Evolutionary conservation across 2,888 invertebrate species (phyloP).

Genomic region (Zele albiditarsus): DNA sequence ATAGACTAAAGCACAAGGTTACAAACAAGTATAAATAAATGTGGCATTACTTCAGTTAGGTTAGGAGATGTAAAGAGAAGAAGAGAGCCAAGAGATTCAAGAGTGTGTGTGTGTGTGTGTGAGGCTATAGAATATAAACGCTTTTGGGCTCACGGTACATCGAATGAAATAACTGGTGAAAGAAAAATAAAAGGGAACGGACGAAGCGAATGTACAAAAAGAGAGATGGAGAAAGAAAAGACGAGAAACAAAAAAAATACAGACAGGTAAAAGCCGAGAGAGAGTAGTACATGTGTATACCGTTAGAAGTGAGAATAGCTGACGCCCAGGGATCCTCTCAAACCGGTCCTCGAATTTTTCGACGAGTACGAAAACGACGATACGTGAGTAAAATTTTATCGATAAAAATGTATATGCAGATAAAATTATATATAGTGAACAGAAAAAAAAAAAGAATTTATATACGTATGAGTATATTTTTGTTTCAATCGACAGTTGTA

Average conservation of each 20-base stretch:
- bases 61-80: conserved; percentile 10
- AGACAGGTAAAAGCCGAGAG: too few relatives aligned
- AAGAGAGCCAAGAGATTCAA: conserved; percentile 1
- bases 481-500: too few relatives aligned
- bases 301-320: conserved; percentile 36
- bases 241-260: conserved; percentile 3
- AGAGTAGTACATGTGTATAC: conserved; percentile 13
- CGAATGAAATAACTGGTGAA: conserved; percentile 33
- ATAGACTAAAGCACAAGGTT: too few relatives aligned
- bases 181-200: not conserved
- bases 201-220: not conserved
- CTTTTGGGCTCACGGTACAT: conserved; percentile 31
- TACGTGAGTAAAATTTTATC: conserved; percentile 34
- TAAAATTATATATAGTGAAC: not conserved
- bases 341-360: conserved; percentile 38
- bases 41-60: conserved; percentile 6
- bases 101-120: not conserved
- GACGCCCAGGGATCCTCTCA: conserved; percentile 29
- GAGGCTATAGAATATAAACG: not conserved
- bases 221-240: conserved; percentile 4
- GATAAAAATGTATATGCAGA: not conserved
- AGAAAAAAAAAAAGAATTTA: not conserved
- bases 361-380: not conserved
- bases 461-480: too few relatives aligned
- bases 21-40: conserved; percentile 18